Percentiles rank a stretch among this genome's conserved stretches.
Evolutionary conservation across 2,113 vertebrate genomes (phyloP).

Genomic region (Rhea americana): DNA sequence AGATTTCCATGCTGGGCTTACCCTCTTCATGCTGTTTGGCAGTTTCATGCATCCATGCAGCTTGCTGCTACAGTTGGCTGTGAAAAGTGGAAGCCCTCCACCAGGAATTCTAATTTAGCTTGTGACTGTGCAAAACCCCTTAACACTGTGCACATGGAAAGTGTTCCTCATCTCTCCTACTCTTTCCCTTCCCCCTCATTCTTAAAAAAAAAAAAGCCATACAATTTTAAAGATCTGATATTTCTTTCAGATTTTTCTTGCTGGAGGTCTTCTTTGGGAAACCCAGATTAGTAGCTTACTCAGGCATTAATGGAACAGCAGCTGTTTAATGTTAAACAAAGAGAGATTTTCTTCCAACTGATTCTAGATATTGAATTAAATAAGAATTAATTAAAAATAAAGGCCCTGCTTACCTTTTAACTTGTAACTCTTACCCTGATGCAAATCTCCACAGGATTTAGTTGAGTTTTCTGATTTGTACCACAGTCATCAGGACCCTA

Average conservation of each 20-base stretch:
- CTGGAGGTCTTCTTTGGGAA: conserved; percentile 47
- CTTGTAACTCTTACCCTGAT: not conserved
- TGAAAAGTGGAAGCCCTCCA: not conserved
- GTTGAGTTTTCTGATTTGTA: not conserved
- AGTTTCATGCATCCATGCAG: not conserved
- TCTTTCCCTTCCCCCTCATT: not conserved
- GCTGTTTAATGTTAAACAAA: conserved; percentile 59
- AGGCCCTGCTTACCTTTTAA: not conserved
- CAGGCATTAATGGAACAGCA: conserved; percentile 34
- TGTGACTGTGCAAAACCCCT: not conserved
- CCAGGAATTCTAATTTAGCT: not conserved
- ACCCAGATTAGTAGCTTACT: not conserved
- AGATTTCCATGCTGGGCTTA: not conserved
- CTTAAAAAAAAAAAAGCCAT: not conserved
- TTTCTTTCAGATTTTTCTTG: conserved; percentile 29
- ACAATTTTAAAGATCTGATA: conserved; percentile 8
- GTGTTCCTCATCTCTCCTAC: not conserved
- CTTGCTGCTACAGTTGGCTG: not conserved
- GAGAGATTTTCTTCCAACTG: conserved; percentile 53
- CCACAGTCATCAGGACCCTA: not conserved
- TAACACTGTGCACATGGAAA: not conserved
- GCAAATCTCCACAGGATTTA: not conserved
- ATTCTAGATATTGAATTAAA: conserved; percentile 56
- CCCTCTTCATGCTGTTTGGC: not conserved
- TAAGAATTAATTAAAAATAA: conserved; percentile 51